Evolutionary conservation across 35 echinoderm and acorn worm genomes (phyloP), one percentile per base, ranked within the genome.

Genomic region (Chiridota heheva): DNA sequence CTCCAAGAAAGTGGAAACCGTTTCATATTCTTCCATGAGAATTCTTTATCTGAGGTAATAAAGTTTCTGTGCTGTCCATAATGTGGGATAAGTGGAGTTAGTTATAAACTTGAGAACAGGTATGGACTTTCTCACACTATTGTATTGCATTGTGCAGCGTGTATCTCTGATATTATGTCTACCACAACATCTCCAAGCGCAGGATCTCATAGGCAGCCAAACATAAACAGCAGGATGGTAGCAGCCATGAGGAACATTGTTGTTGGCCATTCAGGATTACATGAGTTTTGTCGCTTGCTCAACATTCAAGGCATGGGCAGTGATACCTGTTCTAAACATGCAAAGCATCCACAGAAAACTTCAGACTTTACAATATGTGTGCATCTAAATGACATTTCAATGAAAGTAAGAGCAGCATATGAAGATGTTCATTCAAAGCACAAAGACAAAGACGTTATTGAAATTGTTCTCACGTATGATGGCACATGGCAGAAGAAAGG

Each of bases 161-260:
- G 63, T 66, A 35, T 33, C 3, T 30, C 37, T 30, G 63, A 66
- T 33, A 27, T 66, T 33, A 7, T 1, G 37, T 66, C 63, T 66
- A 66, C 63, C 63, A 25, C 63, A 26, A 66, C 63, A 33, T 66
- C 27, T 66, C 63, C 63, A 66, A 66, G 63, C 6, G 63, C 37
- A 33, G 63, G 27, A 30, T 35, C 63, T 33, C 63, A 66, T 33
- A 66, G 29, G 63, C 1, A 66, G 5, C 37, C 29, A 1, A 41
- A 72, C 42, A 46, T 72, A 72, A 72, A 72, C 42, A 43, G 37
- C 44, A 12, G 69, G 42, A 72, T 72, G 69, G 69, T 72, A 40
- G 25, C 44, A 24, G 69, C 69, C 13, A 72, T 72, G 69, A 40
- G 69, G 22, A 72, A 72, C n/a, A 72, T 72, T 44, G 34, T 35